Evolutionary conservation across 2,797 vertebrate genomes (phyloP), one percentile per base, ranked within the genome.

Genomic region (Bradypus variegatus): DNA sequence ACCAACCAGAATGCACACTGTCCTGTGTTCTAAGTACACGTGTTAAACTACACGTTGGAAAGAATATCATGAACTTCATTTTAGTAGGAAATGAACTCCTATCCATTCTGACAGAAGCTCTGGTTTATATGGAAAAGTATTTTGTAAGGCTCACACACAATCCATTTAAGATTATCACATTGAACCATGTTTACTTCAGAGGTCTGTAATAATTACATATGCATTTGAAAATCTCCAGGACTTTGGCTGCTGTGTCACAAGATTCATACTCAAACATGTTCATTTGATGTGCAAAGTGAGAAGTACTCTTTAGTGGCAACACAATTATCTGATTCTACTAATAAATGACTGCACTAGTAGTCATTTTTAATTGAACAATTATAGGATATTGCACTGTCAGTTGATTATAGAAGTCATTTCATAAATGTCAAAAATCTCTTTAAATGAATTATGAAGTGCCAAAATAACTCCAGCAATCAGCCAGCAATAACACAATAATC

Each of bases 361-460:
- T 98, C 98, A 98, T 98, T 98, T 98, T 97, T 99, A 98, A 99
- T 98, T 98, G 98, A 98, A 99, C 98, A 98, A 99, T 99, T 98
- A 98, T 98, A 98, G 98, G 97, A 98, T 98, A 98, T 97, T 97
- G 97, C 97, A 97, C 97, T 97, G 97, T 97, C 97, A 97, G 97
- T 97, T 97, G 97, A 98, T 98, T 97, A 98, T 97, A 97, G 97
- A 97, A 98, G 97, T 98, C 96, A 97, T 98, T 98, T 98, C 97
- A 97, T 97, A 98, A 98, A 98, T 98, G 98, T 99, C 98, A 98
- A 98, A 98, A 98, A 98, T 98, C 98, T 98, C 98, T 98, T 98
- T 98, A 98, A 98, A 98, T 98, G 98, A 98, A 98, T 98, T 98
- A 98, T 97, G 97, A 97, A 97, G 97, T 97, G 98, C 97, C 97